Evolutionary conservation across 1,140 invertebrate species (phyloP), one percentile per base, ranked within the genome.

Genomic region (Elymnias hypermnestra): DNA sequence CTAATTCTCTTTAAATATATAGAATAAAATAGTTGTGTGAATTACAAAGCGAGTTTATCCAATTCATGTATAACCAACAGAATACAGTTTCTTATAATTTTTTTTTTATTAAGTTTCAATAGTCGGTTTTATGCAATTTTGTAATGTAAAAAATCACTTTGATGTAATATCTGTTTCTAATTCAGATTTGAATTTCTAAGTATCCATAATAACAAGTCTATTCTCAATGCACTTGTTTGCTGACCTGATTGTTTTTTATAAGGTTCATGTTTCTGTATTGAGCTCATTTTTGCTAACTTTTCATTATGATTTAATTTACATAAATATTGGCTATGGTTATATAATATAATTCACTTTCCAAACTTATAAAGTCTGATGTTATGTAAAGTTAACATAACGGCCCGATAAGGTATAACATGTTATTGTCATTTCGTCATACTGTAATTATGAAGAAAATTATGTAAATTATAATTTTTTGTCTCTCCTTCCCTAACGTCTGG

Each of bases 101-200:
- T n/a, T n/a, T n/a, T n/a, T n/a, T n/a, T n/a, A n/a, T n/a, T n/a
- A n/a, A n/a, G n/a, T n/a, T n/a, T n/a, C n/a, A 1, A 15, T 8
- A 13, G 10, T 15, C 29, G 13, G 8, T 33, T 33, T 15, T 15
- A 33, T 33, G 13, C 29, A 33, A 15, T 33, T 33, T 33, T 33
- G 29, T 15, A 33, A 7, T 8, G 28, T 6, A 14, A 14, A 15
- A 31, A 31, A 15, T 3, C 5, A 33, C 2, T 7, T 15, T 2
- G 29, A 29, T 15, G 29, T 33, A 33, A 33, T 15, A 33, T 7
- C 29, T 29, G 9, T 15, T 33, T 33, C 29, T 33, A 15, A 33
- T 33, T 1, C 29, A 33, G 29, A 33, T 33, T 33, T 15, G 13
- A 33, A 33, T 7, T 33, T 33, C 14, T 7, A 33, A 31, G 12